phyloP scores from a whole-genome alignment of 2,888 invertebrate species.

The Atrina japonica region DNA sequence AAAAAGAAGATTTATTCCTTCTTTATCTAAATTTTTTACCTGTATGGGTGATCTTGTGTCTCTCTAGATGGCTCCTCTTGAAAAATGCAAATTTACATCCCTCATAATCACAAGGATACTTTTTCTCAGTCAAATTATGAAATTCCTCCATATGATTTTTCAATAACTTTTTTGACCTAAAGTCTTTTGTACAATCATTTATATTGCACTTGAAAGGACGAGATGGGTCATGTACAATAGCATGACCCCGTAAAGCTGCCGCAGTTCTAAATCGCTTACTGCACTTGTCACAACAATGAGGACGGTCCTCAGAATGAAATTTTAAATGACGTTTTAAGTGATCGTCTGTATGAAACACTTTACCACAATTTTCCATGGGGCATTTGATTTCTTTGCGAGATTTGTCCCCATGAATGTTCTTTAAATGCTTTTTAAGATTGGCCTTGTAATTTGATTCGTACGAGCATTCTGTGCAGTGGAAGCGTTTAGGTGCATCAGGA shows the following conservation, averaged over 20 bases:
- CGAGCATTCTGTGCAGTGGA: slow-evolving; percentile 70
- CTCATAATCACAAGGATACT: slow-evolving; percentile 71
- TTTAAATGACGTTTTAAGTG: slow-evolving; percentile 74
- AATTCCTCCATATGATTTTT: slow-evolving; percentile 73
- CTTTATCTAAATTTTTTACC: too few relatives aligned
- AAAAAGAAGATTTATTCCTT: too few relatives aligned
- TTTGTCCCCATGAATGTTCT: slow-evolving; percentile 69
- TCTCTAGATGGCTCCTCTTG: slow-evolving; percentile 76
- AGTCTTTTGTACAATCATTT: slow-evolving; percentile 73
- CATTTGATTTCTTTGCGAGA: slow-evolving; percentile 58
- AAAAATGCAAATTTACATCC: slow-evolving; percentile 77
- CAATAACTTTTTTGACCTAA: slow-evolving; percentile 71
- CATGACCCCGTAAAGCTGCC: slow-evolving; percentile 71
- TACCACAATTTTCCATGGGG: slow-evolving; percentile 66
- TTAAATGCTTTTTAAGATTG: slow-evolving; percentile 74
- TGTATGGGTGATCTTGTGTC: slow-evolving; percentile 78
- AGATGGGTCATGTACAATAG: slow-evolving; percentile 69
- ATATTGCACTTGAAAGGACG: slow-evolving; percentile 73
- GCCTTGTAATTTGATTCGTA: slow-evolving; percentile 76
- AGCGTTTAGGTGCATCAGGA: slow-evolving; percentile 74
- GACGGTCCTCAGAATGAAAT: slow-evolving; percentile 69
- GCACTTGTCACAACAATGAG: slow-evolving; percentile 72
- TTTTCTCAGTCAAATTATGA: slow-evolving; percentile 72
- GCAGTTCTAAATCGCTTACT: slow-evolving; percentile 74
- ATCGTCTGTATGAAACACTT: slow-evolving; percentile 74